phyloP scores from a whole-genome alignment of 2,888 invertebrate species.

The Pollenia griseotomentosa region DNA sequence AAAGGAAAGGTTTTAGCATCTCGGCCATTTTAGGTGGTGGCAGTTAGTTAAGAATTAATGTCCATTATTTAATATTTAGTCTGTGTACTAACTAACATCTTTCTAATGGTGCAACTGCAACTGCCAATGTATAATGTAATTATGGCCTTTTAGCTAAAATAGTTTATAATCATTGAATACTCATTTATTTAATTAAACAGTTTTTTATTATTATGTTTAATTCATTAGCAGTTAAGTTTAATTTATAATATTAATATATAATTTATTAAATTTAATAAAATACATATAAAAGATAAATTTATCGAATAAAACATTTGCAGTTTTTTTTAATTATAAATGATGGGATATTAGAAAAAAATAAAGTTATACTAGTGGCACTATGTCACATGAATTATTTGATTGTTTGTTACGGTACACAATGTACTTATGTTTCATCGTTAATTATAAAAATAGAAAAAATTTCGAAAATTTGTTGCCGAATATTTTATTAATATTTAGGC shows the following conservation, averaged over 20 bases:
- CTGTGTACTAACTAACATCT: background rate
- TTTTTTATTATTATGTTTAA: constrained; percentile 14
- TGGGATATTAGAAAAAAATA: too few relatives aligned
- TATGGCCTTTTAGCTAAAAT: constrained; percentile 56
- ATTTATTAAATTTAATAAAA: constrained; percentile 34
- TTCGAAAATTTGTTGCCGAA: too few relatives aligned
- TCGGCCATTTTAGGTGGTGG: constrained; percentile 83
- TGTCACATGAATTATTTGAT: too few relatives aligned
- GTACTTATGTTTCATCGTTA: too few relatives aligned
- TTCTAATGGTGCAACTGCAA: constrained; percentile 9
- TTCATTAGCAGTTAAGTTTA: constrained; percentile 24
- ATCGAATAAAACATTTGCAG: background rate
- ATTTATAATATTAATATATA: constrained; percentile 29
- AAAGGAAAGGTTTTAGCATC: constrained; percentile 83
- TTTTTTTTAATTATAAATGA: background rate
- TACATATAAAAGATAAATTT: constrained; percentile 8
- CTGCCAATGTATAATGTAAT: constrained; percentile 48
- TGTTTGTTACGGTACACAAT: too few relatives aligned
- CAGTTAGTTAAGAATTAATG: constrained; percentile 76
- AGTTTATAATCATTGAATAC: constrained; percentile 50
- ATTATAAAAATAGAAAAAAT: too few relatives aligned
- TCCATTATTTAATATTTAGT: constrained; percentile 19
- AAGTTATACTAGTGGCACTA: too few relatives aligned
- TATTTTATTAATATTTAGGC: too few relatives aligned
- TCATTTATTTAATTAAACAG: constrained; percentile 62